Base-by-base conservation (phyloP, 2,888 invertebrate genomes). In the Rotaria magnacalcarata region DNA sequence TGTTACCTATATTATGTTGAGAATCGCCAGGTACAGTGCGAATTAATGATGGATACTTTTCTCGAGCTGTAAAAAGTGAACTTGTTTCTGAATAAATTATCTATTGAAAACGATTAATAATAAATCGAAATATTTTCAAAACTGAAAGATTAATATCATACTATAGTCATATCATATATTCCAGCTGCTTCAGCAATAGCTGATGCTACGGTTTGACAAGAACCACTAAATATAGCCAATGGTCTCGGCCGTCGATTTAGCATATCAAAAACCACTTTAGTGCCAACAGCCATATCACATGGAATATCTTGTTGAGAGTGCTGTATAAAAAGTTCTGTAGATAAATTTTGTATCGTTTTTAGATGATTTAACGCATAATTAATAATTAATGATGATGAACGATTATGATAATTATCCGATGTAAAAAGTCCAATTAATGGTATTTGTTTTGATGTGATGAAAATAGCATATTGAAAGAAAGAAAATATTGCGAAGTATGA, bases 1-100 rank as follows among this genome's bases (percentile, higher is more conserved):
- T 52, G 52, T 14, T 80, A 80, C 80, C 80, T 24, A 47, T 47
- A 80, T 80, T 80, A 80, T 80, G 80, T 47, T 96, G 96, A 90
- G 95, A 96, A 91, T 97, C 97, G 86, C 96, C 96, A 0, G 97
- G 97, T 41, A 97, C 97, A 88, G 97, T 95, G 85, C 97, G 94
- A 92, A 96, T 97, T 93, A 97, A 96, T 91, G 97, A 96, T 16
- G 96, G 96, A 91, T 96, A 97, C 75, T 89, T 89, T 84, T 88
- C 88, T 43, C 90, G 85, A 88, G 95, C 90, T 0, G 90, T 90
- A 92, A 97, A 96, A 95, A 96, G 96, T 1, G 97, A 97, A 92
- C 97, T 96, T 8, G 96, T 97, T 91, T 97, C 97, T 10, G 96
- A 97, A 91, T 97, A 97, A 24, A 96, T 96, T 19, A 97, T 92